Evolutionary conservation across 1,140 invertebrate species (phyloP), one percentile per base, ranked within the genome.

Genomic region (Pararge aegeria): DNA sequence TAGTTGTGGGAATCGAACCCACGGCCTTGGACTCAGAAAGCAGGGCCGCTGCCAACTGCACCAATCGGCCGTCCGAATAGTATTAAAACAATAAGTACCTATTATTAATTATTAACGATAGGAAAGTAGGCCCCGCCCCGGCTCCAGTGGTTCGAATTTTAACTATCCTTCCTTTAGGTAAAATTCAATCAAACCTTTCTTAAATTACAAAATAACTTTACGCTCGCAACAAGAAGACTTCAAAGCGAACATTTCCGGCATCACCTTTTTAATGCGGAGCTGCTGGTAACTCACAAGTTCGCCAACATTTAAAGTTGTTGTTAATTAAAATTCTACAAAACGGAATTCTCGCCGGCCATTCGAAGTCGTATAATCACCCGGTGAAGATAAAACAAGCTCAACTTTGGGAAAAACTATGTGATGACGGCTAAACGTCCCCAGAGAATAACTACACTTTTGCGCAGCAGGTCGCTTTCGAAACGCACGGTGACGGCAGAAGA

Each of bases 371-470:
- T 34, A 34, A 51, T 51, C 49, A 51, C 49, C 1, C 15, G 27
- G 49, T 19, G 15, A 51, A 51, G 49, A 51, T 51, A 51, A 34
- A 51, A 51, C 49, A 34, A 34, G 13, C 24, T 16, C 13, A 51
- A 51, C 49, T 34, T 30, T 34, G 29, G 9, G 49, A 51, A 51
- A 51, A 51, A 51, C 49, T 51, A 51, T 51, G 49, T 19, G 49
- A 30, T 34, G 49, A 30, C 16, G 16, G 27, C 49, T 16, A 30
- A 51, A 18, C 7, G 44, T 46, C 19, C 51, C 16, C 16, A 7
- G 53, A 16, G 27, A 55, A 6, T 10, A 12, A 18, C 16, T 13
- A 55, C 40, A 30, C 40, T 48, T 38, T 19, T 34, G 49, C 34
- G 49, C 20, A 21, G 40, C 7, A 13, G 21, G 21, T 6, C 5